These are phyloP conservation scores for Tipula lateralis DNA, from an alignment of 2,888 invertebrate genomes.

Conservation along the genomic window DNA sequence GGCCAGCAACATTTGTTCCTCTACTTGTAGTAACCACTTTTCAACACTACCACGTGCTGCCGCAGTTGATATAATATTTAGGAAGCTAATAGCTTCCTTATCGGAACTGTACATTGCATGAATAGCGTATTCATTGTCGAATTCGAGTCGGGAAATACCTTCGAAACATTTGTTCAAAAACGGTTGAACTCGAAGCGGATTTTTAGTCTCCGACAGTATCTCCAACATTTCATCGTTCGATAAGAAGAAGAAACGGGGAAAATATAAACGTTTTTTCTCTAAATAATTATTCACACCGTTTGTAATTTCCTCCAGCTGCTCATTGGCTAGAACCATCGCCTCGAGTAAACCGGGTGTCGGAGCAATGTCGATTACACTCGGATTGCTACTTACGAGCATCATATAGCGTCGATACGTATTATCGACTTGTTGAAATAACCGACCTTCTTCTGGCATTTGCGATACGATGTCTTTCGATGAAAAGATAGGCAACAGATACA, in stretches of 20 bases:
- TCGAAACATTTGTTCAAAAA: constrained; percentile 67
- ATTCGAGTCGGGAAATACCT: constrained; percentile 56
- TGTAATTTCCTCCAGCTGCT: constrained; percentile 57
- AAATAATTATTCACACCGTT: constrained; percentile 61
- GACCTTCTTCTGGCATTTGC: constrained; percentile 62
- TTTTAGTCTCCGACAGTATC: constrained; percentile 64
- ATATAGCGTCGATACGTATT: constrained; percentile 50
- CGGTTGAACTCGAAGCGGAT: constrained; percentile 57
- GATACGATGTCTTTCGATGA: constrained; percentile 59
- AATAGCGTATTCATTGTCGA: constrained; percentile 53
- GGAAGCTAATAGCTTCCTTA: constrained; percentile 56
- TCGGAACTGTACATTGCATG: constrained; percentile 57
- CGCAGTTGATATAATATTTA: constrained; percentile 51
- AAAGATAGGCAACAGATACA: constrained; percentile 63
- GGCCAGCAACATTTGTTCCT: constrained; percentile 58
- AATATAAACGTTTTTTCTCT: constrained; percentile 60
- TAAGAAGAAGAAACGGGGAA: constrained; percentile 71
- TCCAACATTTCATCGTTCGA: constrained; percentile 70
- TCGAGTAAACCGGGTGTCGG: constrained; percentile 64
- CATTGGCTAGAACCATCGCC: constrained; percentile 56
- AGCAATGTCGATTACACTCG: constrained; percentile 50
- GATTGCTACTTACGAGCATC: constrained; percentile 43
- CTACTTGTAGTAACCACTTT: constrained; percentile 61
- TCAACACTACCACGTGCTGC: constrained; percentile 59
- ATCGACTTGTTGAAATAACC: constrained; percentile 54